phyloP scores from a whole-genome alignment of 2,797 vertebrate species.

The Ctenopoma multispine region DNA sequence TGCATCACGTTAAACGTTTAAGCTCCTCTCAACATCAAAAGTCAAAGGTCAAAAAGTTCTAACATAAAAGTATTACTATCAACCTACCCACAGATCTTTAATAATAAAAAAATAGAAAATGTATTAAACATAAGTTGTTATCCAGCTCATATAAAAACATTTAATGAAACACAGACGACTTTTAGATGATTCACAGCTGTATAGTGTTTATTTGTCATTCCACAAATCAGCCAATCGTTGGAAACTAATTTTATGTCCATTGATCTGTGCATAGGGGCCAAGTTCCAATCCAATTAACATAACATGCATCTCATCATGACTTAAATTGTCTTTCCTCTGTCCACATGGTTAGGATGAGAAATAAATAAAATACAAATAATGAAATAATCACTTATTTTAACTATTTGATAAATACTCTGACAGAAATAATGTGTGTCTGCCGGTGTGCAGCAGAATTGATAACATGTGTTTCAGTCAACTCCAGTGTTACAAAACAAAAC shows the following conservation, averaged over 20 bases:
- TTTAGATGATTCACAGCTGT: conserved; percentile 16
- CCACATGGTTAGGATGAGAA: background rate
- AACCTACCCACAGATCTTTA: background rate
- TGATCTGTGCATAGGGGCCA: conserved; percentile 23
- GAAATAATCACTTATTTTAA: background rate
- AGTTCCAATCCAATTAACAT: conserved; percentile 50
- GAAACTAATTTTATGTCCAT: conserved; percentile 42
- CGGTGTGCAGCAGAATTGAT: background rate
- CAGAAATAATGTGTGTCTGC: background rate
- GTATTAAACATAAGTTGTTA: background rate
- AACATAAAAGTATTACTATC: background rate
- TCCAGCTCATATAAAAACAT: background rate
- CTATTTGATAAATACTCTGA: background rate
- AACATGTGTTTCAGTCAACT: background rate
- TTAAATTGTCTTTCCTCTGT: conserved; percentile 3
- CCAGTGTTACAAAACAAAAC: background rate
- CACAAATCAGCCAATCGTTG: conserved; percentile 39
- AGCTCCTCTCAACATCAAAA: background rate
- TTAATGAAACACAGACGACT: background rate
- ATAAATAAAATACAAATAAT: no score
- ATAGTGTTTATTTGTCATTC: background rate
- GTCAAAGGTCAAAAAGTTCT: background rate
- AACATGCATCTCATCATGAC: no score
- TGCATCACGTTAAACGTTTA: conserved; percentile 8
- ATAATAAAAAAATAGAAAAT: background rate